Base-by-base conservation (phyloP, 2,888 invertebrate genomes). In the Oscheius onirici region DNA sequence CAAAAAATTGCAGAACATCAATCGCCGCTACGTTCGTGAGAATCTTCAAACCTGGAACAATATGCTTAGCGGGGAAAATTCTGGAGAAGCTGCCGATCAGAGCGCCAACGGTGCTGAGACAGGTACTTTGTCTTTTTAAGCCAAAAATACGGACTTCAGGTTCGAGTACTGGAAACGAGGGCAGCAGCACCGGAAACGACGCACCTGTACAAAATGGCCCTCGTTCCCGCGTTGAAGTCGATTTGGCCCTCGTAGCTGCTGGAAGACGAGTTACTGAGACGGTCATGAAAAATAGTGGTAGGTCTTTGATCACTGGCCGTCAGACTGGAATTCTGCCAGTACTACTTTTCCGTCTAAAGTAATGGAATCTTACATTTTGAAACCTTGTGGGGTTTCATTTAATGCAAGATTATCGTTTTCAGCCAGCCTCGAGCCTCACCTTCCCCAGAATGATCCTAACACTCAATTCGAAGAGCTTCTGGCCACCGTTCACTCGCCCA, bases 401-500 rank as follows among this genome's bases (percentile, higher is more conserved):
- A n/a, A n/a, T n/a, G n/a, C n/a, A n/a, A n/a, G n/a, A n/a, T n/a
- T n/a, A 34, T 34, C 34, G 8, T 34, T 70, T 34, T 2, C 46
- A 57, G 82, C 78, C 1, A 71, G 74, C 22, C 78, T 87, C 8
- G 13, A 73, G 26, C 34, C 3, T 78, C 79, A 3, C 83, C 80
- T 57, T 58, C 86, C 46, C 85, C 87, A 8, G 57, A 61, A 3
- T 65, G 46, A 17, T 3, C 69, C 34, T 77, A 77, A 15, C 41
- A 49, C 49, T 17, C 74, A 77, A 0, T 69, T 65, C 11, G 63
- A 77, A 10, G 86, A 88, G 60, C 69, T 88, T 26, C 58, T 73
- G 15, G 76, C 77, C n/a, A 88, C 87, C 15, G 72, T 88, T 6
- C 75, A 76, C 69, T 75, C 83, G 15, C 87, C 87, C 5, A 86